Conservation (phyloP, 2,888 invertebrate genomes). For the Metacarcinus magister region DNA sequence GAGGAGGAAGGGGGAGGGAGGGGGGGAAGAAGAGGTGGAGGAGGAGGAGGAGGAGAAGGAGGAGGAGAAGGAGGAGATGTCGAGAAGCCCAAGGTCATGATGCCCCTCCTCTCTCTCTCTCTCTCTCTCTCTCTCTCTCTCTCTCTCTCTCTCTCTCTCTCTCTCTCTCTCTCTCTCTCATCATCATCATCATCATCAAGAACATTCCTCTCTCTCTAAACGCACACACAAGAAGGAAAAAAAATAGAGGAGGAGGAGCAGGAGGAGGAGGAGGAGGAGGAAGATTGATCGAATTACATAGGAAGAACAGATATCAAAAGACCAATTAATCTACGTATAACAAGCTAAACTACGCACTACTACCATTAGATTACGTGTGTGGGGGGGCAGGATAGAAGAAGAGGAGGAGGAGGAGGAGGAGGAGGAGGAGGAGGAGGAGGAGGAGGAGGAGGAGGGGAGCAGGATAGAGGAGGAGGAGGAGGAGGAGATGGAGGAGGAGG, state of each 20-base stretch:
- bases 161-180: no score
- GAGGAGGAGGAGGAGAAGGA: background rate
- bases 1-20: background rate
- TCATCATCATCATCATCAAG: no score
- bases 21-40: background rate
- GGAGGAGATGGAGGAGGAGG: background rate
- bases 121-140: background rate
- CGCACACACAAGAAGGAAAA: background rate
- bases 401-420: no score
- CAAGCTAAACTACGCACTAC: no score
- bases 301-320: no score
- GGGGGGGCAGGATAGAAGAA: no score
- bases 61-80: conserved; percentile 26
- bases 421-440: background rate
- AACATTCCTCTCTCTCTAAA: background rate
- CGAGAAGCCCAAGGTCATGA: conserved; percentile 5
- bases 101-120: conserved; percentile 36
- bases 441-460: background rate
- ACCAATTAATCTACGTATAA: no score
- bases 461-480: background rate
- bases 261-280: background rate
- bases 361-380: no score
- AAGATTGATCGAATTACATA: no score
- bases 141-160: no score
- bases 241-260: background rate